phyloP scores from a whole-genome alignment of 2,888 invertebrate species.

The Andrena bucephala region DNA sequence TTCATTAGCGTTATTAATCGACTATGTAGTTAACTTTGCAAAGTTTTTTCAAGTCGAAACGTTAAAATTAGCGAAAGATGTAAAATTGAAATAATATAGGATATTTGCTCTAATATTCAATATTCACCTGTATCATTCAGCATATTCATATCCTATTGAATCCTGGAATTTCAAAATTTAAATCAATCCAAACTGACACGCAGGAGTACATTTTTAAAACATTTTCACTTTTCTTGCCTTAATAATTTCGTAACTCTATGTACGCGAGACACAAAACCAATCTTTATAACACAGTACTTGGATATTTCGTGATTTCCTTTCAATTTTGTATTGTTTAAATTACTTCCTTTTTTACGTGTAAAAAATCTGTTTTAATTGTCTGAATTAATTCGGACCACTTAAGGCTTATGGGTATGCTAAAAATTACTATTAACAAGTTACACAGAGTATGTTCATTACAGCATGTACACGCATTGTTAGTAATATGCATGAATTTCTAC shows the following conservation, averaged over 20 bases:
- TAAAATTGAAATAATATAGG: conserved; percentile 4
- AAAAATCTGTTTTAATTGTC: conserved; percentile 3
- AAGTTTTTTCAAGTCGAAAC: neutral
- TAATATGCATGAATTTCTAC: conserved; percentile 42
- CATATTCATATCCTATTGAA: neutral
- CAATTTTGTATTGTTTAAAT: neutral
- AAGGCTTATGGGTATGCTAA: conserved; percentile 16
- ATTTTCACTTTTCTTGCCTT: neutral
- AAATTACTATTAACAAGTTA: conserved; percentile 27
- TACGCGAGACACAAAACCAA: no score
- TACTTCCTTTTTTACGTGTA: neutral
- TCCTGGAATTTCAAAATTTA: neutral
- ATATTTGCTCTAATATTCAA: neutral
- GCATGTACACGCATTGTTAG: conserved; percentile 46
- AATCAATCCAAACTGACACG: neutral
- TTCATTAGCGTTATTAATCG: conserved; percentile 3
- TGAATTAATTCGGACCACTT: conserved; percentile 31
- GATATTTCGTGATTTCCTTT: neutral
- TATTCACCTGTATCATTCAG: neutral
- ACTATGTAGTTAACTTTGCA: neutral
- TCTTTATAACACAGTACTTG: neutral
- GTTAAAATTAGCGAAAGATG: neutral
- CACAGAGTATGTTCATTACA: conserved; percentile 19
- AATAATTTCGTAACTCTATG: neutral
- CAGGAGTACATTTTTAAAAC: neutral